Conservation (phyloP, 1,140 invertebrate genomes). For the Sarcophaga peregrina region DNA sequence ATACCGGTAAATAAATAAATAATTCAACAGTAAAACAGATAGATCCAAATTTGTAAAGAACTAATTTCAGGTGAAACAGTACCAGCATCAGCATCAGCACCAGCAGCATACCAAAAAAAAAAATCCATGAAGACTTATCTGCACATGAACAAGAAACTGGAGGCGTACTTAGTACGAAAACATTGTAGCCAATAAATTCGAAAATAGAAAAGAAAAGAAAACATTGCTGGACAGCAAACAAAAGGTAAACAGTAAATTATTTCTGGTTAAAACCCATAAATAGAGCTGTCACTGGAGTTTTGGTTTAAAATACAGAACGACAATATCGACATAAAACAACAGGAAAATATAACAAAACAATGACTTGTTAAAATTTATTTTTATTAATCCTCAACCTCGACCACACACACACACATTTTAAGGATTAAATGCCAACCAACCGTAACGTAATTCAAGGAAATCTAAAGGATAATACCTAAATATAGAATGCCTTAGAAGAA, state of each 20-base stretch:
- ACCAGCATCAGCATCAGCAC: too few relatives aligned
- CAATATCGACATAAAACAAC: neutral
- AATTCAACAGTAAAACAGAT: neutral
- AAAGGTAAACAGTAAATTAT: conserved; percentile 15
- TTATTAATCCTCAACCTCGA: conserved; percentile 15
- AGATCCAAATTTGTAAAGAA: neutral
- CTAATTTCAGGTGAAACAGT: conserved; percentile 11
- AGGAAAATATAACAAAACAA: conserved; percentile 10
- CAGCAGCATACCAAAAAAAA: too few relatives aligned
- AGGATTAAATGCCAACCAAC: neutral
- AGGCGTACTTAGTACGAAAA: neutral
- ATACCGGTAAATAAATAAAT: too few relatives aligned
- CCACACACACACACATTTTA: neutral
- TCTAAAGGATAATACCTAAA: neutral
- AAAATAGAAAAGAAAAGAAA: neutral
- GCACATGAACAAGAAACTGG: neutral
- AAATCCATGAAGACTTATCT: too few relatives aligned
- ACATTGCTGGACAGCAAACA: neutral
- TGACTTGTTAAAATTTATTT: conserved; percentile 27
- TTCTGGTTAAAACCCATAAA: conserved; percentile 25
- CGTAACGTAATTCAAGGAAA: too few relatives aligned
- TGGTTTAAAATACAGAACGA: neutral
- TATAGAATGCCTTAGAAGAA: neutral
- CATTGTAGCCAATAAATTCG: too few relatives aligned
- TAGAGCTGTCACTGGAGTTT: conserved; percentile 10